A percentile compares a stretch with the other conserved stretches of the same genome.
These are phyloP conservation scores for Merodon equestris DNA, from an alignment of 2,888 invertebrate species.

Conservation along the genomic window DNA sequence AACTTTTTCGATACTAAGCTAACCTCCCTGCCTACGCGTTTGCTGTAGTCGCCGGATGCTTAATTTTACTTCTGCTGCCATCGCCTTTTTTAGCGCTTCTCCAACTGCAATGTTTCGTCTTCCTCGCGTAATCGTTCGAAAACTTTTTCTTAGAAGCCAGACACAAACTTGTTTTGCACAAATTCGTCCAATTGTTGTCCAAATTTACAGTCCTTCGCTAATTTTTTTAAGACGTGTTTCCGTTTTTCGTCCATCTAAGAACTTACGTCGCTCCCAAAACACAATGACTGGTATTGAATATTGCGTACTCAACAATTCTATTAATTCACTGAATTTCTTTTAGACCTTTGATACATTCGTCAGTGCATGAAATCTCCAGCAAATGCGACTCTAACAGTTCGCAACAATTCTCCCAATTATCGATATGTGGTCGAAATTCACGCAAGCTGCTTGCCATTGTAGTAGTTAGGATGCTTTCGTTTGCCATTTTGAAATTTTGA, in stretches of 20 bases:
- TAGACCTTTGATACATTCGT: neutral
- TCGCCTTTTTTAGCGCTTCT: conserved; percentile 1
- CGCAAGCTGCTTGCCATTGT: too few relatives aligned
- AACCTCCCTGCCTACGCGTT: conserved; percentile 18
- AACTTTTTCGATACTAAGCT: conserved; percentile 13
- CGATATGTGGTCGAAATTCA: neutral
- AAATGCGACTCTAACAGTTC: conserved; percentile 16
- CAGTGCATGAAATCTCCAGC: neutral
- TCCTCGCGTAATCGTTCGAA: conserved; percentile 7
- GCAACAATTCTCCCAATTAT: conserved; percentile 23
- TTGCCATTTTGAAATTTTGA: too few relatives aligned
- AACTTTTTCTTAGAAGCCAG: neutral
- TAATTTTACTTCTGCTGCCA: conserved; percentile 21
- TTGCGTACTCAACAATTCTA: conserved; percentile 6
- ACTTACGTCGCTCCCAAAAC: conserved; percentile 13
- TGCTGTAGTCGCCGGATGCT: neutral
- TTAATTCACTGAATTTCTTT: neutral
- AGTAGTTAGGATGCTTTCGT: too few relatives aligned
- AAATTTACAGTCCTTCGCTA: conserved; percentile 11
- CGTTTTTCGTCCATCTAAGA: conserved; percentile 11
- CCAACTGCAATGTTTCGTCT: conserved; percentile 8
- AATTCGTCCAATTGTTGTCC: conserved; percentile 8
- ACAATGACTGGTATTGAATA: conserved; percentile 6
- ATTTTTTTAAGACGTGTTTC: conserved; percentile 4
- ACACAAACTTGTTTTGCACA: neutral